phyloP scores from a whole-genome alignment of 1,140 invertebrate genomes.

The Choristoneura fumiferana region DNA sequence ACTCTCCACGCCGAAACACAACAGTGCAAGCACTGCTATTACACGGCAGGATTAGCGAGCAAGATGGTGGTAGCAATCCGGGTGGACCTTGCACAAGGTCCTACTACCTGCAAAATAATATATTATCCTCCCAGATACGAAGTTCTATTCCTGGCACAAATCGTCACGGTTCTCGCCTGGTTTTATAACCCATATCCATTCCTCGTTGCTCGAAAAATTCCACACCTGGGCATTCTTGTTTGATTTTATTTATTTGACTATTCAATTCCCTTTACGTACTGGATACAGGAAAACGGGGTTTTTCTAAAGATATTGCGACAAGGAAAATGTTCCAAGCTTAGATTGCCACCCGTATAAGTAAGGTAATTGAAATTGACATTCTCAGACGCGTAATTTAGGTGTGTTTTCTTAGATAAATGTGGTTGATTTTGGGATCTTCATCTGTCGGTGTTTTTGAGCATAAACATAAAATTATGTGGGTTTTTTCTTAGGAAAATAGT shows the following conservation, averaged over 20 bases:
- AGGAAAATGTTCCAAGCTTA: slow-evolving; percentile 5
- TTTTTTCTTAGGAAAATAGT: no score
- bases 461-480: no score
- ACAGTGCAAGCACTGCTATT: no score
- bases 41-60: no score
- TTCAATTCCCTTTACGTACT: neutral
- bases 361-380: slow-evolving; percentile 13
- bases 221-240: neutral
- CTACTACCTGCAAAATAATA: no score
- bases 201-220: neutral
- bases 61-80: no score
- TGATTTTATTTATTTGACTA: neutral
- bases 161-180: neutral
- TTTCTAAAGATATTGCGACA: neutral
- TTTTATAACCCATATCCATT: neutral
- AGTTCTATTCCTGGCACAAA: neutral
- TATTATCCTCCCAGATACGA: neutral
- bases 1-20: no score
- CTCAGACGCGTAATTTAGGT: neutral
- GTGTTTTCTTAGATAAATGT: no score
- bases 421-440: no score
- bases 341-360: neutral
- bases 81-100: no score
- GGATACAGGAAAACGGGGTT: neutral
- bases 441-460: no score